Evolutionary conservation across 2,888 invertebrate species (phyloP).

Genomic region (Bruchidius siliquastri): DNA sequence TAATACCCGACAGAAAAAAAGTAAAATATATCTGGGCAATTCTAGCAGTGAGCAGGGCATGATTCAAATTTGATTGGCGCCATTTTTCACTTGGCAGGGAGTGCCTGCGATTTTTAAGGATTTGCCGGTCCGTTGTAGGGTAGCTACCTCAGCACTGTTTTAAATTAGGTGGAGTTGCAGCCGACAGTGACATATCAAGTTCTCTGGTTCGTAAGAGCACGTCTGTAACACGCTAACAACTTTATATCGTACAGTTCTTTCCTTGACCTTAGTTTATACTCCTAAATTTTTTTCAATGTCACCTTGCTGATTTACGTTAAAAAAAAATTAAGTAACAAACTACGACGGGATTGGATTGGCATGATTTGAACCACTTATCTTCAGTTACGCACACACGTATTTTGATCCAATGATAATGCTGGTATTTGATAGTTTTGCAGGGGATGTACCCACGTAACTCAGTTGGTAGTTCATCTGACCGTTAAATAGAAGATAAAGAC

Average conservation of each 20-base stretch:
- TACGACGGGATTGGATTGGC: too few relatives aligned
- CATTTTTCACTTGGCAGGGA: conserved; percentile 29
- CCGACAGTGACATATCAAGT: background rate
- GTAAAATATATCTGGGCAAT: background rate
- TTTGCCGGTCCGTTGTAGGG: conserved; percentile 22
- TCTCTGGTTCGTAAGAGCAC: background rate
- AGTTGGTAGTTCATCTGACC: too few relatives aligned
- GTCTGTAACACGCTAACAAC: background rate
- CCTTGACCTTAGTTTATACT: background rate
- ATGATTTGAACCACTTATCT: too few relatives aligned
- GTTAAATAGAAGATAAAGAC: too few relatives aligned
- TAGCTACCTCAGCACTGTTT: background rate
- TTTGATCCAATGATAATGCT: too few relatives aligned
- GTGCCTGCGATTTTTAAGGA: conserved; percentile 34
- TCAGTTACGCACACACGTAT: too few relatives aligned
- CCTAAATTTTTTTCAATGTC: background rate
- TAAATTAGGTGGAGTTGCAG: background rate
- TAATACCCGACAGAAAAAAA: background rate
- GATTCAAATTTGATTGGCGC: conserved; percentile 30
- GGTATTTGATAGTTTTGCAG: too few relatives aligned
- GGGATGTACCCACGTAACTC: too few relatives aligned
- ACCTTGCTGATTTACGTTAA: too few relatives aligned
- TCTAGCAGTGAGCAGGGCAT: conserved; percentile 10
- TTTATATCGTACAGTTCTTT: background rate
- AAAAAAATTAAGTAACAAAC: too few relatives aligned